Percentiles rank a stretch among this genome's conserved stretches.
Evolutionary conservation across 2,888 invertebrate species (phyloP).

Genomic region (Pollenia amentaria): DNA sequence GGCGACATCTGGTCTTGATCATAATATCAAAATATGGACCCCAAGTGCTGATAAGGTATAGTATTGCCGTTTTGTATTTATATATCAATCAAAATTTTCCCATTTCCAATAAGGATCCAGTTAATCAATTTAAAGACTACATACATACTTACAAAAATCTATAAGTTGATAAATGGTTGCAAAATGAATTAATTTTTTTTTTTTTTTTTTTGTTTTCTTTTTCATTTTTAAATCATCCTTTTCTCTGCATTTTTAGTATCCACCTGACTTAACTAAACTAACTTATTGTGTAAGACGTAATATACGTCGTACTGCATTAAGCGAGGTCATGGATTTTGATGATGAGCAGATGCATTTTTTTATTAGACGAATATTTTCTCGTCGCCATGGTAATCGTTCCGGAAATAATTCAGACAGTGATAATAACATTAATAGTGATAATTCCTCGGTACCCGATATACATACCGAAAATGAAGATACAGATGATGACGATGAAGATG

Average conservation of each 20-base stretch:
- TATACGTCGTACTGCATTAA: conserved; percentile 76
- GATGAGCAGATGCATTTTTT: conserved; percentile 81
- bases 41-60: conserved; percentile 85
- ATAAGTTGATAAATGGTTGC: too few species aligned
- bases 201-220: too few species aligned
- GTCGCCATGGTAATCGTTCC: conserved; percentile 40
- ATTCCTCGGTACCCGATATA: conserved; percentile 57
- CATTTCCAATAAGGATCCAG: too few species aligned
- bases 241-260: conserved; percentile 75
- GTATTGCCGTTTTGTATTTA: conserved; percentile 31
- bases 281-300: conserved; percentile 80
- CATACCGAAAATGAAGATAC: conserved; percentile 71
- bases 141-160: too few species aligned
- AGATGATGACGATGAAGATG: conserved; percentile 74
- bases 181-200: not conserved
- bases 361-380: conserved; percentile 80
- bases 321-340: conserved; percentile 77
- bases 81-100: not conserved
- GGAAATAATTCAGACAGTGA: conserved; percentile 38
- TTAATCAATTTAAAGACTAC: too few species aligned
- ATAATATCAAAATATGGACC: conserved; percentile 96
- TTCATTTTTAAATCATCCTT: not conserved
- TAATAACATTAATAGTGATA: conserved; percentile 70
- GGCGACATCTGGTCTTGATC: conserved; percentile 94
- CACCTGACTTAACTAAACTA: conserved; percentile 78